Evolutionary conservation across 35 echinoderm and acorn worm genomes (phyloP).

Genomic region (Chiridota heheva): DNA sequence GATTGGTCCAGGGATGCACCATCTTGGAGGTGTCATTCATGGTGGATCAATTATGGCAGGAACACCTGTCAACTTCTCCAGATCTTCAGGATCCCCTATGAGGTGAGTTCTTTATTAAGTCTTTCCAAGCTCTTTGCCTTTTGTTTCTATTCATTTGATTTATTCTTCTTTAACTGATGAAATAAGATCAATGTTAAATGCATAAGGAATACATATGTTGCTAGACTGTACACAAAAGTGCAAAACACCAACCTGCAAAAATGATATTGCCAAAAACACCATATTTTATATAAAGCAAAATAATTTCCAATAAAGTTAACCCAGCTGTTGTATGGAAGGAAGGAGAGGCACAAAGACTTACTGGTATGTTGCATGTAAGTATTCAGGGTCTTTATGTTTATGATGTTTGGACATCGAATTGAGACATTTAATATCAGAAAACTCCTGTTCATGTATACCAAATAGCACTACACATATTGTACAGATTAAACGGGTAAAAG

Average conservation of each 20-base stretch:
- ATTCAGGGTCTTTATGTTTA: no score
- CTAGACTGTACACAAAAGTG: not conserved
- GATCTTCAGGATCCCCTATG: constrained; percentile 43
- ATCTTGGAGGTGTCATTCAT: not conserved
- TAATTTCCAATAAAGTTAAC: no score
- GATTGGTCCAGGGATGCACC: constrained; percentile 41
- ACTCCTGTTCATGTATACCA: no score
- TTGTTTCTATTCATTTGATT: not conserved
- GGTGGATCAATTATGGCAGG: constrained; percentile 88
- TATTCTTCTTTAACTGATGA: not conserved
- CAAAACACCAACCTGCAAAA: not conserved
- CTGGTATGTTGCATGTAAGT: no score
- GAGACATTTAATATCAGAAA: no score
- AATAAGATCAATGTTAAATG: not conserved
- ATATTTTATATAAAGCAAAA: not conserved
- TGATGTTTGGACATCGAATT: no score
- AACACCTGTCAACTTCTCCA: constrained; percentile 71
- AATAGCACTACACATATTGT: no score
- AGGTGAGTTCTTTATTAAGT: constrained; percentile 44
- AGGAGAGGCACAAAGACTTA: no score
- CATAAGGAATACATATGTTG: not conserved
- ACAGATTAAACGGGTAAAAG: no score
- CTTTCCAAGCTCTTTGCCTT: no score
- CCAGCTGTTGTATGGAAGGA: no score
- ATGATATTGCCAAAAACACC: not conserved